Conservation (phyloP, 2,888 invertebrate species). For the Hydropsyche betteni region DNA sequence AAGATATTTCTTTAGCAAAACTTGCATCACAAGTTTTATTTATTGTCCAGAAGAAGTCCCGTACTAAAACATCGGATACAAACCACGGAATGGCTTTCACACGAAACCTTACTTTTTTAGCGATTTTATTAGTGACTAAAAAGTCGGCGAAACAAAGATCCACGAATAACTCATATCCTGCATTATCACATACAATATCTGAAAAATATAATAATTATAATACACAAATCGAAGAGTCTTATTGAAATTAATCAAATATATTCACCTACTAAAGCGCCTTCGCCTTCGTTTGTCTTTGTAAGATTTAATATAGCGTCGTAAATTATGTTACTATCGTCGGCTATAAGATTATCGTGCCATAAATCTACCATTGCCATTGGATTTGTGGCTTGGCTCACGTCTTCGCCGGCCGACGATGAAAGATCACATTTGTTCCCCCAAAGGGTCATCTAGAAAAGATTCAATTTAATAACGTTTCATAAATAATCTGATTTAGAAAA, state of each 20-base stretch:
- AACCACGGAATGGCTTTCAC: constrained; percentile 95
- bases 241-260: background rate
- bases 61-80: constrained; percentile 84
- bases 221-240: no score
- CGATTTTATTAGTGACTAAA: constrained; percentile 67
- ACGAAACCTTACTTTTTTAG: constrained; percentile 79
- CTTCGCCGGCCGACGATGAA: constrained; percentile 81
- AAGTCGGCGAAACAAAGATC: constrained; percentile 90
- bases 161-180: constrained; percentile 91
- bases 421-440: constrained; percentile 98
- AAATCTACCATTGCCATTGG: constrained; percentile 66
- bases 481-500: background rate
- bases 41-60: constrained; percentile 80
- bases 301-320: constrained; percentile 62
- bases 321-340: constrained; percentile 68
- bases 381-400: constrained; percentile 65
- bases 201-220: constrained; percentile 53
- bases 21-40: constrained; percentile 53
- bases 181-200: constrained; percentile 90
- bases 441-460: constrained; percentile 70
- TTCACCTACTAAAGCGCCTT: constrained; percentile 21
- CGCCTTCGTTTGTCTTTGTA: background rate
- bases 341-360: constrained; percentile 69
- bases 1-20: constrained; percentile 48
- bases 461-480: background rate